Conservation (phyloP, 2,888 invertebrate species). For the Tyria jacobaeae region DNA sequence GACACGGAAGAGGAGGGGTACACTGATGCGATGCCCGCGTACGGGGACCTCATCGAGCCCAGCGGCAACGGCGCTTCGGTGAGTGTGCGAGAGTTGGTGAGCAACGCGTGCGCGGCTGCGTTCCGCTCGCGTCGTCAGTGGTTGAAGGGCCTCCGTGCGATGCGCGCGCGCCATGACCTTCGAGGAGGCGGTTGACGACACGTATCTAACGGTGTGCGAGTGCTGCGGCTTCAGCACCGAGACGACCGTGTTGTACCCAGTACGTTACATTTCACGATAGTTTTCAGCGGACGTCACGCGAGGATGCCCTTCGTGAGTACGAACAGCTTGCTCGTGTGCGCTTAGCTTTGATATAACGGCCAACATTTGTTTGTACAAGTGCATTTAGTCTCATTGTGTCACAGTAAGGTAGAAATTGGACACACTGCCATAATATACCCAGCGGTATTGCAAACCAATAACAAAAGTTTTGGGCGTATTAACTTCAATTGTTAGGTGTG, state of each 20-base stretch:
- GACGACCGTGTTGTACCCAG: slow-evolving; percentile 80
- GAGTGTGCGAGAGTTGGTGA: slow-evolving; percentile 58
- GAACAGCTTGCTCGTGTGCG: slow-evolving; percentile 69
- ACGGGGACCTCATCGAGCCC: slow-evolving; percentile 84
- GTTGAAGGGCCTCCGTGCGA: slow-evolving; percentile 69
- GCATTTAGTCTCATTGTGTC: slow-evolving; percentile 52
- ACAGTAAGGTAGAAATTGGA: slow-evolving; percentile 15
- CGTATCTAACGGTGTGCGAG: slow-evolving; percentile 83
- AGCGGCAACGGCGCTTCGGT: slow-evolving; percentile 69
- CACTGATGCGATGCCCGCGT: slow-evolving; percentile 82
- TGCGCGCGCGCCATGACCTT: slow-evolving; percentile 86
- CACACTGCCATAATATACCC: slow-evolving; percentile 2
- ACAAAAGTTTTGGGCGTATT: background rate
- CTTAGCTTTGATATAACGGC: slow-evolving; percentile 53
- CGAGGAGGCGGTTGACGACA: slow-evolving; percentile 81
- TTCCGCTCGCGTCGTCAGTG: slow-evolving; percentile 65
- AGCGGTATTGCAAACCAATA: background rate
- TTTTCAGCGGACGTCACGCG: slow-evolving; percentile 72
- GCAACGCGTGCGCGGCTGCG: slow-evolving; percentile 43
- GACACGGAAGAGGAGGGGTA: slow-evolving; percentile 82
- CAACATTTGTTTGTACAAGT: slow-evolving; percentile 59
- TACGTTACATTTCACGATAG: slow-evolving; percentile 84
- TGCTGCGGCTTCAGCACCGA: slow-evolving; percentile 86
- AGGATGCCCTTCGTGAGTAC: slow-evolving; percentile 84
- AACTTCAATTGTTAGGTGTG: background rate